Base-by-base conservation (phyloP, 2,113 vertebrate species). In the Lagopus muta region DNA sequence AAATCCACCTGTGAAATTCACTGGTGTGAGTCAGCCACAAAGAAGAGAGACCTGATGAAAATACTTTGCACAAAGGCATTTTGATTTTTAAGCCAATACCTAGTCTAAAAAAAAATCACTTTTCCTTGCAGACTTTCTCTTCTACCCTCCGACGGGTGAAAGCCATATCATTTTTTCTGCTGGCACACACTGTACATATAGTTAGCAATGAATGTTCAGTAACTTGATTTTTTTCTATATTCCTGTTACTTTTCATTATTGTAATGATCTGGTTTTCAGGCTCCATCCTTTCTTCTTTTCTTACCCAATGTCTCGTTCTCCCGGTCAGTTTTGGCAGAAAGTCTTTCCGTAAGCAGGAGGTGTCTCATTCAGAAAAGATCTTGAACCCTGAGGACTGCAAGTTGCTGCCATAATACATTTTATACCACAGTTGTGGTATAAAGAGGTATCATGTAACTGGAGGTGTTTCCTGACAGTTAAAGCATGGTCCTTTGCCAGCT, bases 11-110 rank as follows among this genome's bases (percentile, higher is more conserved):
- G 11, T 67, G 70, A 85, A 80, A 24, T 19, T 82, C 25, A 45
- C 40, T 22, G 42, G 3, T 6, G 4, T 25, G 36, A 32, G 14
- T n/a, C 0, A 2, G n/a, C n/a, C 13, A 32, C 6, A 24, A 57
- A 54, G 30, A 50, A 43, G 15, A 85, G 24, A 36, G 24, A 22
- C 72, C 21, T 1, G 0, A 1, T 95, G 20, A 79, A 79, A 92
- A 36, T 48, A 8, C 7, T 66, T 48, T 14, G n/a, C 27, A 21
- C n/a, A 73, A 82, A 66, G 16, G 34, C 2, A 0, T 79, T 94
- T 82, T 82, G 17, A 38, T 66, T 83, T 58, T 73, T 13, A 88
- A 64, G 15, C 4, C 18, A 79, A 24, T 84, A 73, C 4, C 55
- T 54, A 70, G 21, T 90, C 67, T 38, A 47, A 75, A 82, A 34